Base-by-base conservation (phyloP, 2,797 vertebrate genomes). In the Syngnathus rostellatus region DNA sequence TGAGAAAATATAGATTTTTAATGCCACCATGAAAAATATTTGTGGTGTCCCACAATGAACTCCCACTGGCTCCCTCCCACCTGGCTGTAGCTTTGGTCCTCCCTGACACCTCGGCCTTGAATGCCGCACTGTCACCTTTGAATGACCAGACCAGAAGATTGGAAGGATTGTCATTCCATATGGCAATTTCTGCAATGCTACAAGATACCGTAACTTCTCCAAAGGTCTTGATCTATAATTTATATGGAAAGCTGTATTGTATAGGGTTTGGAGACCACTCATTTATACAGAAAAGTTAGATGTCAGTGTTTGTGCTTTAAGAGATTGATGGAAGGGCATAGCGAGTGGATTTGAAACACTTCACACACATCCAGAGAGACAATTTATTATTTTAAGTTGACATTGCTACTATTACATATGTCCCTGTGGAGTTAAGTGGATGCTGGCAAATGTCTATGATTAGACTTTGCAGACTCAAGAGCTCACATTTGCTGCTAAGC, bases 1-100 rank as follows among this genome's bases (percentile, higher is more conserved):
- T 90, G 70, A 90, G 81, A n/a, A 88, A 48, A 8, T 81, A 63
- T 19, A 85, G 80, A 37, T 89, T 87, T 80, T 83, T 89, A 68
- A 89, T 68, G 74, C 77, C 75, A 70, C 89, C 76, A 12, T 77
- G 83, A 82, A 80, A 84, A 6, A 77, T 76, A 72, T 77, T 87
- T 16, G 74, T 75, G 0, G 72, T 64, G 54, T 89, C 85, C 48
- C 84, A 83, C 71, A 84, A 51, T 17, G 72, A 75, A 50, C 73
- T 57, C 17, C 68, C 78, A 1, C 79, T 84, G 54, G 85, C 72
- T 67, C 80, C 78, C 77, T 88, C 78, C 85, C 80, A 83, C 65
- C 46, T 76, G 40, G 88, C 62, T 3, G 2, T 70, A 61, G 82
- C 81, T 53, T 82, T 83, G 6, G 85, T 81, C 50, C 82, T 88